Conservation (phyloP, 2,888 invertebrate species). For the Pimpla rufipes region DNA sequence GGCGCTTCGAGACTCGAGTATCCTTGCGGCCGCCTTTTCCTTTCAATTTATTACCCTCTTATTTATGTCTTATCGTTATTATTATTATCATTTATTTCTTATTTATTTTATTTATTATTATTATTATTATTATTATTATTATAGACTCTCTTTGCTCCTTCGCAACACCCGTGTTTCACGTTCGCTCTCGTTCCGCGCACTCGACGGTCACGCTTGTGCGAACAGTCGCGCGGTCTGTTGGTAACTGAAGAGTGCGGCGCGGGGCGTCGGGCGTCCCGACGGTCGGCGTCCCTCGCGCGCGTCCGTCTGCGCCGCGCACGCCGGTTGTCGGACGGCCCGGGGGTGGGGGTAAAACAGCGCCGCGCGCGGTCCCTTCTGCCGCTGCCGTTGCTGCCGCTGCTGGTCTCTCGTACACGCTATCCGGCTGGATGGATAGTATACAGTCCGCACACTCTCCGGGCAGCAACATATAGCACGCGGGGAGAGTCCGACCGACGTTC, state of each 20-base stretch:
- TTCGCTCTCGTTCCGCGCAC: constrained; percentile 64
- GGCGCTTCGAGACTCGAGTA: too few relatives aligned
- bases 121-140: constrained; percentile 47
- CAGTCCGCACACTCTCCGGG: too few relatives aligned
- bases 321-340: constrained; percentile 31
- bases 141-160: constrained; percentile 19
- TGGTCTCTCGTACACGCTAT: too few relatives aligned
- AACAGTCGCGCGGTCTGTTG: constrained; percentile 81
- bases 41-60: too few relatives aligned
- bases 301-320: constrained; percentile 68
- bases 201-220: constrained; percentile 71
- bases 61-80: too few relatives aligned
- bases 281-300: constrained; percentile 36
- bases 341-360: constrained; percentile 55
- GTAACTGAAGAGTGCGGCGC: constrained; percentile 79
- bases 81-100: too few relatives aligned
- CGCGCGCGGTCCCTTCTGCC: constrained; percentile 47
- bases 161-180: constrained; percentile 58
- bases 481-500: not conserved
- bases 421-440: too few relatives aligned
- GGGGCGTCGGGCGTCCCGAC: constrained; percentile 73
- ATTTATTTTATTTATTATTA: constrained; percentile 35
- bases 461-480: too few relatives aligned
- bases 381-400: constrained; percentile 19
- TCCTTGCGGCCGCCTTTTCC: too few relatives aligned